phyloP scores from a whole-genome alignment of 2,797 vertebrate genomes.

The Syngnathus acus region DNA sequence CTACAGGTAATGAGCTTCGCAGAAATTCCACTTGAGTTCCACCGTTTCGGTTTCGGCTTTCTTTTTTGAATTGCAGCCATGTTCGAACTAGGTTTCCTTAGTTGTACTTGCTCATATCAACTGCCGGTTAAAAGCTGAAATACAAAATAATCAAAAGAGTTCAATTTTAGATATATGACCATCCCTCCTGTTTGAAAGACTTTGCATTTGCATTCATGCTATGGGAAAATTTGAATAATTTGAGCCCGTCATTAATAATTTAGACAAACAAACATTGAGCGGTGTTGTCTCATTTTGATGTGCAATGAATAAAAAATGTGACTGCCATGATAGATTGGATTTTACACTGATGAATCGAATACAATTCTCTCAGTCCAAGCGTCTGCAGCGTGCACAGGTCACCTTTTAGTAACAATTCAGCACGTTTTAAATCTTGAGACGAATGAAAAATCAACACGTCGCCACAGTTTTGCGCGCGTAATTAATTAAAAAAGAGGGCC shows the following conservation, averaged over 20 bases:
- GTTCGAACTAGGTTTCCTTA: background rate
- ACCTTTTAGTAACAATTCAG: background rate
- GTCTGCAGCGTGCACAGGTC: background rate
- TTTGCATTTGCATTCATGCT: background rate
- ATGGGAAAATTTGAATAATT: slow-evolving; percentile 1
- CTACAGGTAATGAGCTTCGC: slow-evolving; percentile 3
- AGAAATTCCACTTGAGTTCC: background rate
- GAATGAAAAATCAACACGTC: background rate
- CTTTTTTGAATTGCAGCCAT: background rate
- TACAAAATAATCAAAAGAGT: background rate
- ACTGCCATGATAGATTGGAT: background rate
- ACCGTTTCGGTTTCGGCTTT: background rate
- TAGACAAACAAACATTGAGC: background rate
- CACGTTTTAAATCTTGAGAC: background rate
- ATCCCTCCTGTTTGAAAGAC: background rate
- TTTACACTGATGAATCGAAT: background rate
- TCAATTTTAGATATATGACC: background rate
- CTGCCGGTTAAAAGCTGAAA: background rate
- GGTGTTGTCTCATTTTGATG: background rate
- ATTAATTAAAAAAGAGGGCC: background rate
- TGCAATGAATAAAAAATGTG: background rate
- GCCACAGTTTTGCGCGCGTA: background rate
- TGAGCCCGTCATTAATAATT: background rate
- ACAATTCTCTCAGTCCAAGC: background rate
- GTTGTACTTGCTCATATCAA: background rate